These are phyloP conservation scores for Orcinus orca DNA, from an alignment of 2,113 vertebrate genomes.

Conservation along the genomic window DNA sequence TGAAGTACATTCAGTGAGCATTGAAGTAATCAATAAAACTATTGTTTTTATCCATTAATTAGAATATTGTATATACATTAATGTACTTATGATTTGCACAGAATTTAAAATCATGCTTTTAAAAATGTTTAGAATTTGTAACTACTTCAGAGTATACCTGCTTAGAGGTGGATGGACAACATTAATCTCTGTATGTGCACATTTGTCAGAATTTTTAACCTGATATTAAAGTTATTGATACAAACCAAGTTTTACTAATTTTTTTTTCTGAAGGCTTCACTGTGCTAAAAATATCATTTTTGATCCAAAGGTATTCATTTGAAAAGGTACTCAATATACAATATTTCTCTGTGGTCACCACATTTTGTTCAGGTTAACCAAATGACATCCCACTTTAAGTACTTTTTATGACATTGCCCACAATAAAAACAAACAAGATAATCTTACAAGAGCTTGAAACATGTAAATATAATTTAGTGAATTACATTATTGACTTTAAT, in stretches of 20 bases:
- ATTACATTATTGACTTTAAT: constrained; percentile 4
- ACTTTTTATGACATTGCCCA: background rate
- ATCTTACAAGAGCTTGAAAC: background rate
- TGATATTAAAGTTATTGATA: background rate
- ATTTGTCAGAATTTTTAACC: background rate
- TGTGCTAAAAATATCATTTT: background rate
- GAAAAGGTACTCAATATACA: background rate
- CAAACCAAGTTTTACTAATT: background rate
- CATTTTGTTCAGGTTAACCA: background rate
- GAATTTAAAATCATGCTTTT: background rate
- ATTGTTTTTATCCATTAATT: background rate
- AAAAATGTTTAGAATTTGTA: background rate
- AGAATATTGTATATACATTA: background rate
- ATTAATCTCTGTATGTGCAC: background rate
- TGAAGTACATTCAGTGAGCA: fast-evolving
- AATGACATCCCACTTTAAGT: background rate
- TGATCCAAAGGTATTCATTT: background rate
- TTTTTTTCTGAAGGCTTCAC: background rate
- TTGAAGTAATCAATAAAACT: background rate
- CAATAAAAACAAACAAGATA: background rate
- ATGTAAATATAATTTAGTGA: background rate
- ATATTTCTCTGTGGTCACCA: background rate
- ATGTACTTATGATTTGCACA: background rate
- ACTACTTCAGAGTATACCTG: background rate
- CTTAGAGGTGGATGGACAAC: background rate